These are phyloP conservation scores for Nephrotoma appendiculata DNA, from an alignment of 2,888 invertebrate genomes.

Conservation along the genomic window DNA sequence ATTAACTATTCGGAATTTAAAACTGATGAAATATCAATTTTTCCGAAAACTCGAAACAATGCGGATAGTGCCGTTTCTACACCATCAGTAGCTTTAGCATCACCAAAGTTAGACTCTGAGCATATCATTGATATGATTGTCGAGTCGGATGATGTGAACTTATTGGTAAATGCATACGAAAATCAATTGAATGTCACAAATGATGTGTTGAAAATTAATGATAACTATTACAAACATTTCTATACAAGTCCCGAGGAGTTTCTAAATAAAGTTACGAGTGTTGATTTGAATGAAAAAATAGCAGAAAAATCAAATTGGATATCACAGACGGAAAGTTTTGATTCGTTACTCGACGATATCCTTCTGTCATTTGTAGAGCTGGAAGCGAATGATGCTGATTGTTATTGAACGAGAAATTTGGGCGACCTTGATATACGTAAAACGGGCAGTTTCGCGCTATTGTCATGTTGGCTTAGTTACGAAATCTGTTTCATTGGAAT, in stretches of 20 bases:
- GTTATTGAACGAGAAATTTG: conserved; percentile 37
- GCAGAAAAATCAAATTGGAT: conserved; percentile 51
- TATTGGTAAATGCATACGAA: conserved; percentile 45
- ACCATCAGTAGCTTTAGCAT: conserved; percentile 13
- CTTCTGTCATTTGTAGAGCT: conserved; percentile 41
- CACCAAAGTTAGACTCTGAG: conserved; percentile 18
- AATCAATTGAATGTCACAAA: conserved; percentile 30
- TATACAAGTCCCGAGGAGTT: conserved; percentile 42
- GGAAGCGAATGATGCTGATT: conserved; percentile 51
- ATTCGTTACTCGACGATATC: conserved; percentile 61
- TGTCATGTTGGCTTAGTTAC: too few relatives aligned
- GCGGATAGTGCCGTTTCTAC: neutral
- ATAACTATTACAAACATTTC: conserved; percentile 25
- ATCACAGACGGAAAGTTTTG: conserved; percentile 47
- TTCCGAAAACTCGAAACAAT: neutral
- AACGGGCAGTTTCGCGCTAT: too few relatives aligned
- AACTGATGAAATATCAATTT: neutral
- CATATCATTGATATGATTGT: conserved; percentile 51
- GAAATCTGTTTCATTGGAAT: too few relatives aligned
- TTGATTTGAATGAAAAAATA: conserved; percentile 44
- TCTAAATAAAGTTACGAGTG: conserved; percentile 38
- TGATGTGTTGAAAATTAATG: conserved; percentile 7
- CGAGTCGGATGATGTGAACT: conserved; percentile 43
- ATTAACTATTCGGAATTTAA: conserved; percentile 10
- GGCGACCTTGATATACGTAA: too few relatives aligned